Conservation (phyloP, 2,797 vertebrate genomes). For the Poeciliopsis gracilis region DNA sequence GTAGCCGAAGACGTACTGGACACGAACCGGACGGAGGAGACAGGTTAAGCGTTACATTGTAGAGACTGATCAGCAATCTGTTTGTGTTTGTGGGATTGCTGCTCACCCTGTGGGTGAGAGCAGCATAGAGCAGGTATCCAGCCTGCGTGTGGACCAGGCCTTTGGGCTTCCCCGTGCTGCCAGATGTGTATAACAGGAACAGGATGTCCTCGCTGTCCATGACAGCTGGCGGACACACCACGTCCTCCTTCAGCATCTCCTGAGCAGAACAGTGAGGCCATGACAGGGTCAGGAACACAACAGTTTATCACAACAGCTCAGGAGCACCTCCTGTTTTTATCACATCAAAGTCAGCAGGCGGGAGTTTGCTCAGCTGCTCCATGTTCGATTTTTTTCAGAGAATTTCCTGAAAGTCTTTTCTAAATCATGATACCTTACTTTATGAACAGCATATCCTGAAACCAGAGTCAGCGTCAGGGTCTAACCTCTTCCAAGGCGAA, state of each 20-base stretch:
- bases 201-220: conserved; percentile 94
- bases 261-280: conserved; percentile 28
- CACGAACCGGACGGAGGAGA: conserved; percentile 5
- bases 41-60: background rate
- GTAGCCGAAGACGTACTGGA: conserved; percentile 92
- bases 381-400: background rate
- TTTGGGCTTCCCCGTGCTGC: conserved; percentile 95
- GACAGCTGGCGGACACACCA: conserved; percentile 83
- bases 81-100: background rate
- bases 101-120: conserved; percentile 91
- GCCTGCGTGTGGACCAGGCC: conserved; percentile 95
- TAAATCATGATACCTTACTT: background rate
- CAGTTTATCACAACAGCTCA: background rate
- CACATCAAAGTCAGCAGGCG: background rate
- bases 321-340: background rate
- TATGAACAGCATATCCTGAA: background rate
- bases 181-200: conserved; percentile 94
- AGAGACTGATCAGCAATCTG: background rate
- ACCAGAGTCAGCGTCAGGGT: background rate
- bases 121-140: conserved; percentile 91
- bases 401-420: background rate
- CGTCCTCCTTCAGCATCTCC: conserved; percentile 89
- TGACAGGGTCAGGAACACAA: background rate
- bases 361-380: conserved; percentile 6
- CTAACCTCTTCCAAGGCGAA: conserved; percentile 89